Evolutionary conservation across 2,888 invertebrate species (phyloP).

Genomic region (Minunthozetes semirufus): DNA sequence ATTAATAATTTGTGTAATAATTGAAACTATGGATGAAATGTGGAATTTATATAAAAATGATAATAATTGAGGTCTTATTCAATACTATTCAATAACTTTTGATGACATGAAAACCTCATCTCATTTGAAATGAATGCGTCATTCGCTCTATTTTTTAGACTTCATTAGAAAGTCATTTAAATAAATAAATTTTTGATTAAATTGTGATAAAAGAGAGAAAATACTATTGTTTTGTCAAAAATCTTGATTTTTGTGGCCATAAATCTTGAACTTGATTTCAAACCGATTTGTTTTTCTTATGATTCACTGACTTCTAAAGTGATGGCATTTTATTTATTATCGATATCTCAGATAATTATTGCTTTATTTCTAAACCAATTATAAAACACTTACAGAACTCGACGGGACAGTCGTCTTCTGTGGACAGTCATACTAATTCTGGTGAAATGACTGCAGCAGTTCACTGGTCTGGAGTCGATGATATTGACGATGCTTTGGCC

Average conservation of each 20-base stretch:
- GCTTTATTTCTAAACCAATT: not conserved
- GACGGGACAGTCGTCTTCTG: conserved; percentile 1
- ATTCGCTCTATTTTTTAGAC: not conserved
- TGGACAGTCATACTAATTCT: not conserved
- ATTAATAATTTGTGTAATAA: no score
- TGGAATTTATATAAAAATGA: not conserved
- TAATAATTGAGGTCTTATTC: not conserved
- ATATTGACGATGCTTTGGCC: conserved; percentile 60
- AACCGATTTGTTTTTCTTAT: not conserved
- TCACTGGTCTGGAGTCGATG: conserved; percentile 53
- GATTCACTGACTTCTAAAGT: not conserved
- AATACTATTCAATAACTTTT: not conserved
- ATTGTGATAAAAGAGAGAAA: no score
- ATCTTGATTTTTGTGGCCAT: no score
- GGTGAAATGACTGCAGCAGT: conserved; percentile 36
- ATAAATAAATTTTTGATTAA: no score
- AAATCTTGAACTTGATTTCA: not conserved
- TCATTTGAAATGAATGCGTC: not conserved
- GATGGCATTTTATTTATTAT: not conserved
- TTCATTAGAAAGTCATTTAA: not conserved
- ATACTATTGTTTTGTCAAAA: no score
- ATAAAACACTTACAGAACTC: not conserved
- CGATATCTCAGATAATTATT: not conserved
- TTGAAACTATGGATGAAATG: no score
- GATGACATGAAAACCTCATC: not conserved